phyloP scores from a whole-genome alignment of 2,797 vertebrate genomes.

The Melanotaenia trifasciata region DNA sequence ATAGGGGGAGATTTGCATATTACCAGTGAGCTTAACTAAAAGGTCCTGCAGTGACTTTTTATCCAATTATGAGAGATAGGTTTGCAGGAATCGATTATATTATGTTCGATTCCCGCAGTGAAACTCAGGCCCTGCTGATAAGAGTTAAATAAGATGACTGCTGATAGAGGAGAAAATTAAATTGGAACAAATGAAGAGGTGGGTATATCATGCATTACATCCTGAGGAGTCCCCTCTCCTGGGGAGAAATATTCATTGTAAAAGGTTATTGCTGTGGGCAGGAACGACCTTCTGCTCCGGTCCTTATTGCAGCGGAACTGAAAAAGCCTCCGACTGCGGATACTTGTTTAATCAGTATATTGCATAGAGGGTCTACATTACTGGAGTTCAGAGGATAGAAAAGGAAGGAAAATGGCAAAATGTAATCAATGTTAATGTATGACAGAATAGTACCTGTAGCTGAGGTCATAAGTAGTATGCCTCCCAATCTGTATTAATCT shows the following conservation, averaged over 20 bases:
- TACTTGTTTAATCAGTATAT: constrained; percentile 1
- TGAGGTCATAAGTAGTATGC: background rate
- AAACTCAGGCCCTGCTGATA: no score
- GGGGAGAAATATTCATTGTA: background rate
- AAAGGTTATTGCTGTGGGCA: background rate
- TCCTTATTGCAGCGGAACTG: background rate
- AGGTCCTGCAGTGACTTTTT: no score
- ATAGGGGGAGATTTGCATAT: no score
- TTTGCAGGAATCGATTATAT: no score
- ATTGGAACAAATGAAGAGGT: background rate
- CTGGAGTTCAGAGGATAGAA: background rate
- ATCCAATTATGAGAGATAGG: no score
- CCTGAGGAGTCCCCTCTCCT: background rate
- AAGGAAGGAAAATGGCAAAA: background rate
- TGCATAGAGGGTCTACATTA: background rate
- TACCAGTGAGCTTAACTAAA: no score
- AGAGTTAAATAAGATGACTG: background rate
- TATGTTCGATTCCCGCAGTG: no score
- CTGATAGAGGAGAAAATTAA: background rate
- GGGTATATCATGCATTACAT: background rate
- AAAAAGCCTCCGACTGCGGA: background rate
- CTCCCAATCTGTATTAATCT: background rate
- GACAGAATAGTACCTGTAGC: background rate
- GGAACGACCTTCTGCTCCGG: background rate
- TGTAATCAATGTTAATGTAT: background rate